These are phyloP conservation scores for Aphis gossypii DNA, from an alignment of 1,140 invertebrate genomes.

Conservation along the genomic window DNA sequence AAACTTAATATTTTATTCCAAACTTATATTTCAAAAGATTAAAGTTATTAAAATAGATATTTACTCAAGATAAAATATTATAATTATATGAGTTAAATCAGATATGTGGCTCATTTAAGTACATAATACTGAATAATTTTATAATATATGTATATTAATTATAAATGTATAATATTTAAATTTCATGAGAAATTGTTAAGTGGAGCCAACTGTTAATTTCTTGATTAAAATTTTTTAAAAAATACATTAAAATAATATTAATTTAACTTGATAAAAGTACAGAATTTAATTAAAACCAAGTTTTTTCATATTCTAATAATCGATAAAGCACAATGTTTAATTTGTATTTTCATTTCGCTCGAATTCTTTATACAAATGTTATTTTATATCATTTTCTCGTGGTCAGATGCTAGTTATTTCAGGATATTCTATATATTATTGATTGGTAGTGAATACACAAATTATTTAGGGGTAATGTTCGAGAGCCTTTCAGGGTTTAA, in stretches of 20 bases:
- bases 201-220: background rate
- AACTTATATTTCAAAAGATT: background rate
- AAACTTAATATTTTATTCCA: background rate
- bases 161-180: too few species aligned
- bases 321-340: background rate
- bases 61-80: background rate
- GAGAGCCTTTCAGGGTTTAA: conserved; percentile 23
- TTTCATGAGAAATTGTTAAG: background rate
- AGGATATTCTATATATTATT: background rate
- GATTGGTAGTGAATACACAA: conserved; percentile 14
- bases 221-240: too few species aligned
- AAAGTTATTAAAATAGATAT: background rate
- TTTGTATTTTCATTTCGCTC: background rate
- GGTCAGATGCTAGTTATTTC: background rate
- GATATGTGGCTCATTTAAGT: background rate
- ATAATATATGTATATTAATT: too few species aligned
- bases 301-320: background rate
- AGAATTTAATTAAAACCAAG: too few species aligned
- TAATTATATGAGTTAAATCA: background rate
- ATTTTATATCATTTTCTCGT: background rate
- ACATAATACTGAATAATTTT: background rate
- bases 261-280: too few species aligned
- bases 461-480: conserved; percentile 6
- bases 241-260: too few species aligned
- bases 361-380: background rate